Evolutionary conservation across 2,113 vertebrate genomes (phyloP), one percentile per base, ranked within the genome.

Genomic region (Phrynosoma blainvillii): DNA sequence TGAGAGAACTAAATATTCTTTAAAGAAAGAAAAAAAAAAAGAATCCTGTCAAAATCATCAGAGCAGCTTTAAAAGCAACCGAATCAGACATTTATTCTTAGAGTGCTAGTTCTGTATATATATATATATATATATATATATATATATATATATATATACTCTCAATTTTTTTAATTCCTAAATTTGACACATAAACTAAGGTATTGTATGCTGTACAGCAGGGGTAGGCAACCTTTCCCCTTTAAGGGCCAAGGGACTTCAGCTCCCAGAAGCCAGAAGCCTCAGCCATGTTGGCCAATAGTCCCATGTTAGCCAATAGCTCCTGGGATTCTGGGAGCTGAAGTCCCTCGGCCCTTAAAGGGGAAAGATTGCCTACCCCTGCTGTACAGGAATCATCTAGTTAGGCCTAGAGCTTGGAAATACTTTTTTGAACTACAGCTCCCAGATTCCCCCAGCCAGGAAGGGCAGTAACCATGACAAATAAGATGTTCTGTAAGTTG

Each of bases 1-100:
- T 93, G 93, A 95, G 85, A 96, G 93, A 94, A 95, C 90, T 95
- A 96, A 88, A 93, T 94, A 94, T n/a, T 47, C 40, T 76, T 91
- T 88, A 93, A 82, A 95, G 96, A 47, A 47, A 47, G 47, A 84
- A 95, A 96, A 2, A 36, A 36, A 36, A 36, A 84, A 47, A 42
- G 47, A 77, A 68, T 25, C 65, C 91, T 92, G 94, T 93, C 92
- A 93, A 94, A 94, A 95, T 93, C 94, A 95, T 95, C 94, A 93
- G 82, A 89, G 93, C 89, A 94, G 90, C 93, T 93, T 95, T 93
- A 93, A 90, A 96, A 95, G 91, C 82, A 93, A 92, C 87, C 87
- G 87, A 87, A 91, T 89, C 93, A 89, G 90, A 95, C 93, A 93
- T 94, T 92, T 86, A 93, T 47, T 40, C 75, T 84, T 59, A 71